Base-by-base conservation (phyloP, 2,888 invertebrate genomes). In the Melanostoma mellinum region DNA sequence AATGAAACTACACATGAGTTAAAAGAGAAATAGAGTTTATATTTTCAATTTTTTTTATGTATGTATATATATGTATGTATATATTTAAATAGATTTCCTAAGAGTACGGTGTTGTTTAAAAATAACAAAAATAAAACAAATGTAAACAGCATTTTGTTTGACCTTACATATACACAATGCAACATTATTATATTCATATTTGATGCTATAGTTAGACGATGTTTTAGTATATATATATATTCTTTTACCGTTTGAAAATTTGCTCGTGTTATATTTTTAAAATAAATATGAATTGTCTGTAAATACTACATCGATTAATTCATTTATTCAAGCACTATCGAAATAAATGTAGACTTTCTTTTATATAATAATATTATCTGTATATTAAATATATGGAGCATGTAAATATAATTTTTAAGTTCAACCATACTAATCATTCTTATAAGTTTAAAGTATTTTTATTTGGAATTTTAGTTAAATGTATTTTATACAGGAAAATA, bases 21-120 rank as follows among this genome's bases (percentile, higher is more conserved):
- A 78, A 84, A 78, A 78, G 84, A 84, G 84, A 84, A 84, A 84
- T 78, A 78, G 65, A 69, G 71, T 84, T 84, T 84, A 78, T 71
- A 69, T 58, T 55, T 77, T n/a, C 10, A 48, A 63, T 50, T 50
- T 63, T 74, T 50, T 73, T 32, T 61, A 73, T 58, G 53, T 55
- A 53, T 58, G 32, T 72, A 68, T 68, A 40, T 58, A 63, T 76
- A 76, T 75, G 63, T 73, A 58, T 61, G 6, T 61, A 35, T 63
- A 42, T 56, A 44, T 63, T 67, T 69, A 73, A 78, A 82, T 77
- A 78, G 73, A 78, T 60, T 77, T 77, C 80, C 69, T 82, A 77
- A 58, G 32, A 73, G 63, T 82, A 78, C 68, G 61, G 68, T 68
- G 77, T 78, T 46, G 44, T 75, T 75, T 65, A 65, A 69, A 74